Evolutionary conservation across 2,888 invertebrate species (phyloP).

Genomic region (Lomographa bimaculata): DNA sequence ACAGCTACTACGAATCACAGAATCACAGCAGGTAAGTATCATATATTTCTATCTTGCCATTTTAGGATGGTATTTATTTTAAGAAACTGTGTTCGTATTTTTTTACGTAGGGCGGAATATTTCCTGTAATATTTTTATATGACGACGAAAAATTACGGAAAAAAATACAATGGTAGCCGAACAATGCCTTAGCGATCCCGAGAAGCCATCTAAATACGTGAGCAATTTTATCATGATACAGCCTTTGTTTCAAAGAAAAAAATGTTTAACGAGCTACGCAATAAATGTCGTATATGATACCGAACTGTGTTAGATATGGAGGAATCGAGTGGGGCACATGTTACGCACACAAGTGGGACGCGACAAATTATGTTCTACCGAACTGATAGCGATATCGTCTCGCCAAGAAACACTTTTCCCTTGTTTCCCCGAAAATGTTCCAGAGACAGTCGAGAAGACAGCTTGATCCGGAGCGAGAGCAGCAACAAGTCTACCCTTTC

Average conservation of each 20-base stretch:
- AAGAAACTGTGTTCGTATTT: constrained; percentile 4
- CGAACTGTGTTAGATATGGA: constrained; percentile 24
- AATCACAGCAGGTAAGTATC: no score
- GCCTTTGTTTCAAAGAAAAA: constrained; percentile 19
- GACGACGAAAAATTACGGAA: neutral
- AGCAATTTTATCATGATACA: constrained; percentile 25
- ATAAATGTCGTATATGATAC: constrained; percentile 35
- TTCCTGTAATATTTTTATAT: no score
- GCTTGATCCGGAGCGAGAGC: constrained; percentile 70
- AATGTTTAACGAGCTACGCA: constrained; percentile 28
- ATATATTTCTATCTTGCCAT: no score
- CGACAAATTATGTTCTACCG: constrained; percentile 70
- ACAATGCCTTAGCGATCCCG: constrained; percentile 16
- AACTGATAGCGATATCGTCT: constrained; percentile 71
- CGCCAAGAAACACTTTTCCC: constrained; percentile 69
- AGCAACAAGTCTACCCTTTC: constrained; percentile 69
- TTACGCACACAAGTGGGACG: constrained; percentile 45
- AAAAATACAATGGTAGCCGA: constrained; percentile 19
- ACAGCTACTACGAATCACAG: constrained; percentile 3
- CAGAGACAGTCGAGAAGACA: constrained; percentile 72
- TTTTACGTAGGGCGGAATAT: no score
- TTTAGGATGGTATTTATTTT: constrained; percentile 5
- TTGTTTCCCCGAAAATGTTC: constrained; percentile 65
- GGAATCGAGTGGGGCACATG: constrained; percentile 53
- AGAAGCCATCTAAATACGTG: constrained; percentile 21